phyloP scores from a whole-genome alignment of 30 jellyfish, hydroid and myxozoan species.

The Cassiopea xamachana region DNA sequence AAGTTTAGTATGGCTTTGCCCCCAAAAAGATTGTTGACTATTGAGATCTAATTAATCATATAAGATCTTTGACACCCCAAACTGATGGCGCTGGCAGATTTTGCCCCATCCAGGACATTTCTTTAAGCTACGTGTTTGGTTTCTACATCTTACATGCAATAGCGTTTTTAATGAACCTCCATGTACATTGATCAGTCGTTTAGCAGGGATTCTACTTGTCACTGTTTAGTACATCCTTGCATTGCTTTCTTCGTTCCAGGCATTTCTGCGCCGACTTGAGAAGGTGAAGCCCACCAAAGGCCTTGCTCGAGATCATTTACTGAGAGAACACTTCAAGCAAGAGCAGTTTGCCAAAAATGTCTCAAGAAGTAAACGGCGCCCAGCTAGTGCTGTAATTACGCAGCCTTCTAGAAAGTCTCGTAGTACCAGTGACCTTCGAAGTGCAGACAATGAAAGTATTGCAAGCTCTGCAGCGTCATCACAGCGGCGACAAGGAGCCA shows the following conservation, averaged over 20 bases:
- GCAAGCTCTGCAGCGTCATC: conserved; percentile 49
- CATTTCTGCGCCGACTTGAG: conserved; percentile 74
- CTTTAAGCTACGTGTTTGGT: too few species aligned
- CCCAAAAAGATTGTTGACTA: too few species aligned
- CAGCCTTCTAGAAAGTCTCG: conserved; percentile 34
- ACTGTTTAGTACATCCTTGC: too few species aligned
- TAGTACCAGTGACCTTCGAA: conserved; percentile 52
- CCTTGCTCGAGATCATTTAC: conserved; percentile 70
- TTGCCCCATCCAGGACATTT: too few species aligned
- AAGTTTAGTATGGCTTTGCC: too few species aligned
- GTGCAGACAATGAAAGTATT: conserved; percentile 52
- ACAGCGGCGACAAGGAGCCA: conserved; percentile 28
- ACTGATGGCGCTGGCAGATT: too few species aligned
- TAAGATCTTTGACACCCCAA: too few species aligned
- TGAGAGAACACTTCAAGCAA: conserved; percentile 71
- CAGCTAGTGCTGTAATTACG: conserved; percentile 39
- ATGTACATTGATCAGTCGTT: too few species aligned
- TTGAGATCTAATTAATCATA: too few species aligned
- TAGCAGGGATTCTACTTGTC: too few species aligned
- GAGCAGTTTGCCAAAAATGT: conserved; percentile 62
- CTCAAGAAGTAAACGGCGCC: conserved; percentile 78
- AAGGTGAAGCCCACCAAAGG: conserved; percentile 89
- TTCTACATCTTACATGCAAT: too few species aligned
- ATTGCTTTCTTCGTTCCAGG: conserved; percentile 28
- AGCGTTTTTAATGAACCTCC: too few species aligned